Evolutionary conservation across 2,888 invertebrate species (phyloP).

Genomic region (Spisula subtruncata): DNA sequence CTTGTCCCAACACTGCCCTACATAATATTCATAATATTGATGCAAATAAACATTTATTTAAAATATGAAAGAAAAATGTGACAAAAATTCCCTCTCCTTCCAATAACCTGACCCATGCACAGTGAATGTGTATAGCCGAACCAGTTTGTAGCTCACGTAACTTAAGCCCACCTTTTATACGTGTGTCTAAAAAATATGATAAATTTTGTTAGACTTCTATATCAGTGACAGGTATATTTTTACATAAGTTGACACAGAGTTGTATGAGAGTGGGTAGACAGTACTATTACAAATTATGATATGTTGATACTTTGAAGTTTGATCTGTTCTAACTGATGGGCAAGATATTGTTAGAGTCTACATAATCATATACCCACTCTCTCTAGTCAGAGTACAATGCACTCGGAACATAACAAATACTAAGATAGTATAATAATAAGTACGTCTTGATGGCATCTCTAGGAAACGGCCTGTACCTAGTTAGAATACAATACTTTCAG

Average conservation of each 20-base stretch:
- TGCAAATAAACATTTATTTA: conserved; percentile 13
- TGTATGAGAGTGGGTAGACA: background rate
- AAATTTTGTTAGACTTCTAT: conserved; percentile 27
- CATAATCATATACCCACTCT: too few species aligned
- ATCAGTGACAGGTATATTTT: conserved; percentile 16
- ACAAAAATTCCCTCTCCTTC: background rate
- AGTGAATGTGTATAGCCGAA: background rate
- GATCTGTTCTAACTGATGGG: background rate
- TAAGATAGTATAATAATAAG: too few species aligned
- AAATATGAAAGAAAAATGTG: conserved; percentile 3
- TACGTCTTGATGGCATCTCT: too few species aligned
- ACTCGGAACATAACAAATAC: too few species aligned
- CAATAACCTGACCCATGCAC: background rate
- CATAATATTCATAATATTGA: background rate
- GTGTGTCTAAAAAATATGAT: conserved; percentile 23
- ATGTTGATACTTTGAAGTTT: background rate
- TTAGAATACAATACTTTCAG: too few species aligned
- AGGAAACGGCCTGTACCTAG: too few species aligned
- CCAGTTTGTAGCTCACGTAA: background rate
- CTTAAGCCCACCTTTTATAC: background rate
- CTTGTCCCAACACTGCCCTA: background rate
- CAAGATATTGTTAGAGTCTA: too few species aligned
- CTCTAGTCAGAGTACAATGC: too few species aligned
- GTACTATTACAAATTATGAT: background rate
- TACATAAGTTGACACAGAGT: background rate